Evolutionary conservation across 2,113 vertebrate species (phyloP), one percentile per base, ranked within the genome.

Genomic region (Progne subis): DNA sequence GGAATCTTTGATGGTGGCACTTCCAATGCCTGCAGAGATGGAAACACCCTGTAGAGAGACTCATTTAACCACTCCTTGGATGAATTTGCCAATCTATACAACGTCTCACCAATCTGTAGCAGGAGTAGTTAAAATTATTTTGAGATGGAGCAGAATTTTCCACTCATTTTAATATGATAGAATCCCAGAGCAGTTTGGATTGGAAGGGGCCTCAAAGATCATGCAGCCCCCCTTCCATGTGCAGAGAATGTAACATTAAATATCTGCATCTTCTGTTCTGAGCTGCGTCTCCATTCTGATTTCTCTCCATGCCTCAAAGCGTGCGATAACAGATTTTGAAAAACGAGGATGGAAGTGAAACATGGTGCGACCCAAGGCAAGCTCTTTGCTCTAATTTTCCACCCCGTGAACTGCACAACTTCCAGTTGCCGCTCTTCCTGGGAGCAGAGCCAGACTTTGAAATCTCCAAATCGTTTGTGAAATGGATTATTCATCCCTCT

Each of bases 401-500:
- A 76, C 90, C 88, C 82, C 28, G 29, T 57, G 93, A 94, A 46
- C 85, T 64, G 82, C 88, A 82, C 71, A 80, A 76, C 88, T 91
- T 93, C 78, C 92, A 84, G 57, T 91, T 64, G 63, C 85, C 0
- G 39, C 89, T 88, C 25, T 90, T 95, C 93, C 91, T 82, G 94
- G 95, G 95, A 94, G 92, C 92, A 15, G 88, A 95, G 96, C 94
- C 94, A 96, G 88, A 13, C 90, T 96, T 82, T 65, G 90, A 94
- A 92, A 96, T 96, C 96, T 96, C 92, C 63, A 57, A 88, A 94
- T 95, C 75, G 3, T 82, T 95, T 96, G 92, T 94, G 88, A 95
- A 96, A 96, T 94, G 95, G 90, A 86, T 95, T 95, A 90, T 94
- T 93, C 94, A 90, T 80, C 95, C 82, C 79, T 90, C 94, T 86